Evolutionary conservation across 2,888 invertebrate species (phyloP), one percentile per base, ranked within the genome.

Genomic region (Pristionchus arcanus): DNA sequence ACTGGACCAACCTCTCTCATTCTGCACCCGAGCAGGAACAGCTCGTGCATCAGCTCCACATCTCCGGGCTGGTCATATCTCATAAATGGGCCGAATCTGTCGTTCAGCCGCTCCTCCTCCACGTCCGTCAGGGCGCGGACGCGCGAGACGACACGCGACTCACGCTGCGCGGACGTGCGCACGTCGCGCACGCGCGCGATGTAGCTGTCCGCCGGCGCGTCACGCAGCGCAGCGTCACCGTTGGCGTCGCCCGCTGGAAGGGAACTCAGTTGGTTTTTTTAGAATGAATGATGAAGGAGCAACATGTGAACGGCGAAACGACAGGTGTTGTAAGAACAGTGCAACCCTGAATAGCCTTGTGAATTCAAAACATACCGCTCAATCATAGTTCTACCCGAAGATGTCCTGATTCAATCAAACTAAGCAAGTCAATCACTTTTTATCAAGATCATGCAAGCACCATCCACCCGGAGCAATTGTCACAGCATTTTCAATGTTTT

Each of bases 81-180:
- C 16, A 13, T 5, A 34, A 34, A 71, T 9, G 31, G 15, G 71
- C 71, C 71, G 31, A 71, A 34, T 34, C 71, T 34, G 71, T 71
- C 71, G 71, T 34, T 28, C 19, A 71, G 2, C 16, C 5, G 13
- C 31, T 2, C 77, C 77, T 28, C 77, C 42, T 77, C 77, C 25
- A 13, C 28, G 34, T 71, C 68, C 28, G 68, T 71, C 16, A 71
- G 68, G 34, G 31, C 68, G 68, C 68, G 68, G 16, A 71, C 68
- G 5, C 31, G 13, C 31, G 68, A 71, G 31, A 71, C 68, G 31
- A 71, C 68, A 19, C 77, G 77, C 25, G 42, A 42, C 77, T 42
- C 37, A 25, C 77, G 77, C 68, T 25, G 66, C 66, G 66, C 66
- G 66, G 66, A 66, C 66, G 66, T 66, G 25, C 66, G 66, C 28